Percentiles rank a stretch among this genome's conserved stretches.
phyloP scores from a whole-genome alignment of 2,113 vertebrate species.

The Myxocyprinus asiaticus region DNA sequence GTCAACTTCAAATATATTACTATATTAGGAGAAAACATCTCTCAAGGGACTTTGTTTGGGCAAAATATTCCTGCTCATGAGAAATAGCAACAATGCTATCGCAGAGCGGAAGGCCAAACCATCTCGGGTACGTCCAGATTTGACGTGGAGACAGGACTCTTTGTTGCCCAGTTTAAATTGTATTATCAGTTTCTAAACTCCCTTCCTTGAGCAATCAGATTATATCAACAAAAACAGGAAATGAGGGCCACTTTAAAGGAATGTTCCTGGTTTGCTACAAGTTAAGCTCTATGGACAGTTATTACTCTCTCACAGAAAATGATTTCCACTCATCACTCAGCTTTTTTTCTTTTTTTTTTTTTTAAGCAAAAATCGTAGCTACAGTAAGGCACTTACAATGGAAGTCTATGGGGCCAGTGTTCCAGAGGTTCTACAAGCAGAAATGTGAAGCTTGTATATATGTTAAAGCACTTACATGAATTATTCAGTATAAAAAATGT shows the following conservation, averaged over 20 bases:
- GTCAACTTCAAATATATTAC: conserved; percentile 22
- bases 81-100: background rate
- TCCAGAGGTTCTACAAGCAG: too few species aligned
- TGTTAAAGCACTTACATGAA: too few species aligned
- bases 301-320: too few species aligned
- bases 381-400: too few species aligned
- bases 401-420: too few species aligned
- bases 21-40: conserved; percentile 18
- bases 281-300: too few species aligned
- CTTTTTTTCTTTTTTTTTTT: too few species aligned
- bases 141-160: background rate
- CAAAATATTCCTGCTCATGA: background rate
- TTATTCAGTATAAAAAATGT: too few species aligned
- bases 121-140: background rate
- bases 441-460: too few species aligned
- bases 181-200: conserved; percentile 31
- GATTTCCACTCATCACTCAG: too few species aligned
- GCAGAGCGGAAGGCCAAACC: background rate
- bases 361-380: too few species aligned
- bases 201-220: background rate
- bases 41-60: background rate
- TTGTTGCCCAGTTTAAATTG: conserved; percentile 17
- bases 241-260: background rate
- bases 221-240: background rate
- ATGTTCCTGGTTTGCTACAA: too few species aligned